phyloP scores from a whole-genome alignment of 2,113 vertebrate species.

The Tyto alba region DNA sequence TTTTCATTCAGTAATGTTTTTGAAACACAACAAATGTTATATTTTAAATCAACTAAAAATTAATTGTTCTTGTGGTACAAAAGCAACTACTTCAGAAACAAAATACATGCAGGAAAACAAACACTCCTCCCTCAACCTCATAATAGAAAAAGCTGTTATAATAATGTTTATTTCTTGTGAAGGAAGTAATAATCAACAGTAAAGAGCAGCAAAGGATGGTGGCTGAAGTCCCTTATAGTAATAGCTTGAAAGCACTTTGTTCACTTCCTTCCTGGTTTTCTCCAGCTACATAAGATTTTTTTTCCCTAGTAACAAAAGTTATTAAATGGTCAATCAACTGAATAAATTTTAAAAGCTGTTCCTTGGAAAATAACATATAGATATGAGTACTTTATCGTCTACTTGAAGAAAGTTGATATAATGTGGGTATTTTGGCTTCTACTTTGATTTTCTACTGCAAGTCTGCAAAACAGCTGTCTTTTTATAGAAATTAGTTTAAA shows the following conservation, averaged over 20 bases:
- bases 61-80: slow-evolving; percentile 52
- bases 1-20: slow-evolving; percentile 55
- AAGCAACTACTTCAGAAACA: slow-evolving; percentile 9
- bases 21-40: slow-evolving; percentile 40
- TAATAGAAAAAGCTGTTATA: background rate
- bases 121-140: background rate
- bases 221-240: background rate
- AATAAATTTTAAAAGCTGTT: background rate
- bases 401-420: background rate
- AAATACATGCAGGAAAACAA: background rate
- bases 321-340: background rate
- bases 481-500: background rate
- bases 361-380: background rate
- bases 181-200: background rate
- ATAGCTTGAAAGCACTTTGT: background rate
- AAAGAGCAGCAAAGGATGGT: background rate
- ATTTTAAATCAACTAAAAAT: slow-evolving; percentile 54
- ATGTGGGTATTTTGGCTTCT: background rate
- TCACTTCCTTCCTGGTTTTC: background rate
- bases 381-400: background rate
- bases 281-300: background rate
- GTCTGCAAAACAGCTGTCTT: background rate
- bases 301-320: background rate
- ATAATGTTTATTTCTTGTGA: background rate
- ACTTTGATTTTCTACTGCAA: background rate